Percentiles rank a stretch among this genome's conserved stretches.
phyloP scores from a whole-genome alignment of 1,140 invertebrate species.

The Drosophila nikananu region DNA sequence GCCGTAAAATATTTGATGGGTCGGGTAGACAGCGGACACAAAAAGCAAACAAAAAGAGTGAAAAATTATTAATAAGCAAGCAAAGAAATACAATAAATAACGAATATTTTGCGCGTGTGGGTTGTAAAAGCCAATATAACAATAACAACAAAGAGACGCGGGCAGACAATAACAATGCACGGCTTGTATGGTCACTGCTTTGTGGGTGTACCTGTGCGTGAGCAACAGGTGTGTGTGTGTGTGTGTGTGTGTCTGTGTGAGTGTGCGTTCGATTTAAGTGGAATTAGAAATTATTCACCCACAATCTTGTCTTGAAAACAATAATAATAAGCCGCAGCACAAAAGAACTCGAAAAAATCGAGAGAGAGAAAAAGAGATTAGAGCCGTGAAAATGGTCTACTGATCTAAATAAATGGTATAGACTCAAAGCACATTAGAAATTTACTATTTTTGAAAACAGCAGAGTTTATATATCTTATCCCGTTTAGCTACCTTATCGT shows the following conservation, averaged over 20 bases:
- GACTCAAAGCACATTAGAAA: background rate
- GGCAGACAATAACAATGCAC: constrained; percentile 50
- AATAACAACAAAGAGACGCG: constrained; percentile 37
- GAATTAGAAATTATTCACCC: constrained; percentile 65
- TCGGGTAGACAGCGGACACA: constrained; percentile 20
- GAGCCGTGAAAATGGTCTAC: background rate
- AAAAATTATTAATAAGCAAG: constrained; percentile 63
- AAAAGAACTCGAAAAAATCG: background rate
- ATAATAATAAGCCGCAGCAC: constrained; percentile 14
- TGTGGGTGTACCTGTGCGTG: constrained; percentile 15
- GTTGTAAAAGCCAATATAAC: constrained; percentile 57
- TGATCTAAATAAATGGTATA: background rate
- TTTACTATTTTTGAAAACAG: too few relatives aligned
- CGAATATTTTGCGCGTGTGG: constrained; percentile 61
- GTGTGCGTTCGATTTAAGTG: constrained; percentile 37
- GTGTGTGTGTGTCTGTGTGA: constrained; percentile 22
- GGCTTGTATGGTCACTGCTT: constrained; percentile 45
- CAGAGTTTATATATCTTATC: background rate
- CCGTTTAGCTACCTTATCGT: background rate
- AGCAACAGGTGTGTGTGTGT: constrained; percentile 36
- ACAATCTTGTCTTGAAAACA: constrained; percentile 39
- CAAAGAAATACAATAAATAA: constrained; percentile 67
- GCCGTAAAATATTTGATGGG: constrained; percentile 43
- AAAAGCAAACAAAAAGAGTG: constrained; percentile 13
- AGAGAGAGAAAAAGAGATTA: background rate